Percentiles rank a stretch among this genome's conserved stretches.
Conservation (phyloP, 2,888 invertebrate genomes). For the Imbricaverruca yamaguchii region DNA sequence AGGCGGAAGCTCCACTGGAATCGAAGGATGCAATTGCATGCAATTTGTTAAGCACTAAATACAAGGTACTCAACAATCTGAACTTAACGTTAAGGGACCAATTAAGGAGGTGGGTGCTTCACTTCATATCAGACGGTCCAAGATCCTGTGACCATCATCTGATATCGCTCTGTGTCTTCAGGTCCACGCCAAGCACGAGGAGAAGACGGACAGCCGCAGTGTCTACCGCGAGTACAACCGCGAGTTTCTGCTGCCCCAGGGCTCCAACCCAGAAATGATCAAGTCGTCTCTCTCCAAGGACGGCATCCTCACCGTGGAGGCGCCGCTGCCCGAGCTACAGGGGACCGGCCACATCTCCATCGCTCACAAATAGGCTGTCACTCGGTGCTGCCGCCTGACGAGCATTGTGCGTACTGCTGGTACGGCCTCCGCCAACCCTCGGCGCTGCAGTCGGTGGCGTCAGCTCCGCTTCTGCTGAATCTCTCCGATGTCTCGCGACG, state of each 20-base stretch:
- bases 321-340: slow-evolving; percentile 64
- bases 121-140: no score
- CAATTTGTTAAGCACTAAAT: no score
- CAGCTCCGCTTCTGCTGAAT: neutral
- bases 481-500: no score
- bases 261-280: slow-evolving; percentile 92
- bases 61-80: no score
- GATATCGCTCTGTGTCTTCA: slow-evolving; percentile 39
- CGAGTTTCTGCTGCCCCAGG: slow-evolving; percentile 92
- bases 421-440: neutral
- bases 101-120: no score
- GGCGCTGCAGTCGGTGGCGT: neutral
- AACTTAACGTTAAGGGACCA: no score
- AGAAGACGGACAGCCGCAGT: slow-evolving; percentile 91
- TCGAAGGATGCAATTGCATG: no score
- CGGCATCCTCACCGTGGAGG: slow-evolving; percentile 93
- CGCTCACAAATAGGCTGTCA: neutral
- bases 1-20: no score
- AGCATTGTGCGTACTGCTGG: neutral
- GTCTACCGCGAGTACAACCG: slow-evolving; percentile 97
- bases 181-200: slow-evolving; percentile 98
- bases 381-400: neutral
- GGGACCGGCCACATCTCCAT: neutral
- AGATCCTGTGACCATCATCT: no score
- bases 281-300: slow-evolving; percentile 89